Evolutionary conservation across 2,888 invertebrate species (phyloP).

Genomic region (Phymatocera aterrima): DNA sequence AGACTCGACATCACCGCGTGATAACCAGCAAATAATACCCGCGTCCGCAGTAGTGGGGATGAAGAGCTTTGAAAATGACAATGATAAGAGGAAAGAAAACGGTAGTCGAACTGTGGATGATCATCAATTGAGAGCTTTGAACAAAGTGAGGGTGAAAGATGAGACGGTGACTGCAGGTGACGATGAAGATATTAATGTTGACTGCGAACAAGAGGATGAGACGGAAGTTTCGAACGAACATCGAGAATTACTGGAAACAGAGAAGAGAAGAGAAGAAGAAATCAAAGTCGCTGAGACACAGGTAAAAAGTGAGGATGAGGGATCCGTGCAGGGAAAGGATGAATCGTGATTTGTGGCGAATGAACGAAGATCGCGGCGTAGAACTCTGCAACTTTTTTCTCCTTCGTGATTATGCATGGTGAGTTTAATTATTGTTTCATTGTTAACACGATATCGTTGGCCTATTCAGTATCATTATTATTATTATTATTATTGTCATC

Average conservation of each 20-base stretch:
- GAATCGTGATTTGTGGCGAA: conserved; percentile 33
- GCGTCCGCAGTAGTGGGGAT: background rate
- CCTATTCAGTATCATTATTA: too few species aligned
- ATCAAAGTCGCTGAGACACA: background rate
- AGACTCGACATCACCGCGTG: conserved; percentile 30
- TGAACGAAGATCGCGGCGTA: background rate
- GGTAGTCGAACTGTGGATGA: too few species aligned
- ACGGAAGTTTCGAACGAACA: conserved; percentile 9
- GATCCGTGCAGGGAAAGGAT: background rate
- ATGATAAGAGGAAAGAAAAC: background rate
- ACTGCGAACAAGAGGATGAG: conserved; percentile 55
- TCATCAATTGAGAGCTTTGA: conserved; percentile 39
- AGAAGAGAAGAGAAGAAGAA: conserved; percentile 8
- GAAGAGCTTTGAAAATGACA: conserved; percentile 5
- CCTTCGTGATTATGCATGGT: too few species aligned
- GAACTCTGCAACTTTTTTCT: background rate
- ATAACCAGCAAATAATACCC: background rate
- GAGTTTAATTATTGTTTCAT: background rate
- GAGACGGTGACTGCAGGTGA: conserved; percentile 52
- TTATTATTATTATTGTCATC: too few species aligned
- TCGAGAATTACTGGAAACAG: too few species aligned
- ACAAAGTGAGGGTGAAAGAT: conserved; percentile 61
- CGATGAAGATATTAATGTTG: conserved; percentile 59
- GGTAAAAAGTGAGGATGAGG: background rate
- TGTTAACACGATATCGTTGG: too few species aligned